Evolutionary conservation across 2,888 invertebrate species (phyloP).

Genomic region (Patella ulyssiponensis): DNA sequence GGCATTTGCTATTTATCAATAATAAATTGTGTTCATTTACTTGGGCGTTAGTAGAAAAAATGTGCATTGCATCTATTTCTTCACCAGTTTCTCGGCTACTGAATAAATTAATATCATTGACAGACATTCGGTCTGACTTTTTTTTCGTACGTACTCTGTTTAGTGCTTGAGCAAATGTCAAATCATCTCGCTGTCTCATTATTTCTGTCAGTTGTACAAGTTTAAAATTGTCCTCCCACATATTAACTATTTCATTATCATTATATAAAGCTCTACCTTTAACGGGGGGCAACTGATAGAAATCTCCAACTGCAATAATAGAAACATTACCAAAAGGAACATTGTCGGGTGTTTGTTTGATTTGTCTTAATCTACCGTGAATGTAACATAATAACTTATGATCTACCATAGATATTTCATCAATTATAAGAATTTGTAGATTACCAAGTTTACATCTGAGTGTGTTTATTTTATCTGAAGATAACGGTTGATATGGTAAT

Average conservation of each 20-base stretch:
- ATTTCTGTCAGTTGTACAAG: conserved; percentile 18
- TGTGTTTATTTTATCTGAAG: conserved; percentile 12
- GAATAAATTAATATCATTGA: not conserved
- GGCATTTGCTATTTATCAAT: not conserved
- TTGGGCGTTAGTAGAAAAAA: conserved; percentile 17
- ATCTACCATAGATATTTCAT: conserved; percentile 27
- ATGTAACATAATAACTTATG: conserved; percentile 16
- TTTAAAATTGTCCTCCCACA: conserved; percentile 22
- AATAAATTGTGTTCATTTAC: conserved; percentile 18
- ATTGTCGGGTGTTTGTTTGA: conserved; percentile 18
- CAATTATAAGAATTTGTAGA: conserved; percentile 24
- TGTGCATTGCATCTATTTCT: conserved; percentile 12
- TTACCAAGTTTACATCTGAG: conserved; percentile 16
- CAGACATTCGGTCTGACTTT: not conserved
- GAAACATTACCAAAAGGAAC: conserved; percentile 20
- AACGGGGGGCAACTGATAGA: conserved; percentile 30
- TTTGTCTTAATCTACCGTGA: conserved; percentile 25
- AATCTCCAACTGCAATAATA: conserved; percentile 20
- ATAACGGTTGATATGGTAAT: conserved; percentile 15
- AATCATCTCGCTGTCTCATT: conserved; percentile 18
- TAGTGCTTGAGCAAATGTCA: conserved; percentile 15
- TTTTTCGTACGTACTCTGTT: conserved; percentile 17
- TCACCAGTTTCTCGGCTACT: not conserved
- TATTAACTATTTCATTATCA: not conserved
- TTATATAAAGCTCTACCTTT: not conserved